Base-by-base conservation (phyloP, 2,888 invertebrate genomes). In the Tachina grossa region DNA sequence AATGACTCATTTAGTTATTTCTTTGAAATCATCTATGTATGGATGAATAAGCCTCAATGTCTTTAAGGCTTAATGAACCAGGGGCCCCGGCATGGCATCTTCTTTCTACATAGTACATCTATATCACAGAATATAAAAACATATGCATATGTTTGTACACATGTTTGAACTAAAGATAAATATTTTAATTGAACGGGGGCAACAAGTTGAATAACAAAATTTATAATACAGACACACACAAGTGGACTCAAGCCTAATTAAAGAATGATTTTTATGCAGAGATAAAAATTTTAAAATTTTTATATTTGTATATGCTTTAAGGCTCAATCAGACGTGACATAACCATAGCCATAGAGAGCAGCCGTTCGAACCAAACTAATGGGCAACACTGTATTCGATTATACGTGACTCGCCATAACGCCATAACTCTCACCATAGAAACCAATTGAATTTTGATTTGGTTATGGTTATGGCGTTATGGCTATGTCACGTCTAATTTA, bases 151-250 rank as follows among this genome's bases (percentile, higher is more conserved):
- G n/a, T n/a, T 6, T 49, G 63, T 47, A 41, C 22, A 59, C 1
- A 59, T 69, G 31, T 31, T 31, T 5, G 31, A 59, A 59, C 59
- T 53, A 19, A 81, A 81, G 45, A 61, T 71, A 63, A 63, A 68
- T 81, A 51, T 81, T 68, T 81, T 75, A 81, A 81, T 81, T 81
- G 66, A 81, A 81, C 43, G 68, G 31, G 68, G 75, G 74, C 61
- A 81, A 68, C 74, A 75, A 81, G 68, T 68, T 75, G 59, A 68
- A 75, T 61, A 75, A 81, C 59, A 75, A 81, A 31, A 68, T 81
- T 81, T 68, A 61, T 59, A 59, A 66, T 16, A 14, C 16, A 31
- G 19, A 61, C 2, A 55, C 9, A n/a, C 31, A 6, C 55, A 74
- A 43, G 66, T 59, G 22, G 16, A 19, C 59, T 68, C 53, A 47